Percentiles rank a stretch among this genome's conserved stretches.
Evolutionary conservation across 1,140 invertebrate species (phyloP).

Genomic region (Trichonephila clavata): DNA sequence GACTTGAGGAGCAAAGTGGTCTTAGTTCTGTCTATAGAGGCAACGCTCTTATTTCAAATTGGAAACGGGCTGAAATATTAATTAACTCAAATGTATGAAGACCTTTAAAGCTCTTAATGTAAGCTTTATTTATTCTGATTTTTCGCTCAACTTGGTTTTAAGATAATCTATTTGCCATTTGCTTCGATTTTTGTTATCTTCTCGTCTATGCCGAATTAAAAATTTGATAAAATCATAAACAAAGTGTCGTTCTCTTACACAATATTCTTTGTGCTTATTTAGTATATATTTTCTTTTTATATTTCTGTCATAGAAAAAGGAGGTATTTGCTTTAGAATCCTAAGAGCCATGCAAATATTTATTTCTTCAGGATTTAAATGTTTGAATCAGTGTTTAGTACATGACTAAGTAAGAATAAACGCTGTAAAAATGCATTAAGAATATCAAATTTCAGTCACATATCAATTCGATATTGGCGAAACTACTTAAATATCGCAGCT

Average conservation of each 20-base stretch:
- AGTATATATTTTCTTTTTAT: not conserved
- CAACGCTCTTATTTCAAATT: slow-evolving; percentile 6
- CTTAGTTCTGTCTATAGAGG: not conserved
- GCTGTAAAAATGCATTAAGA: no score
- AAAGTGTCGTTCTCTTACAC: no score
- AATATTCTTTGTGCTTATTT: no score
- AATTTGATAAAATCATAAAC: no score
- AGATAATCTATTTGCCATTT: slow-evolving; percentile 14
- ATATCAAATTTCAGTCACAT: no score
- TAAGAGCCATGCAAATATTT: not conserved
- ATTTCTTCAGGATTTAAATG: not conserved
- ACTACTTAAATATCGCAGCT: no score
- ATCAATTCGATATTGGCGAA: no score
- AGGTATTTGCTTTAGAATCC: not conserved
- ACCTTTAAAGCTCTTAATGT: not conserved
- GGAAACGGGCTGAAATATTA: not conserved
- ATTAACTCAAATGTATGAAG: slow-evolving; percentile 25
- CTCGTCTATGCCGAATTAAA: no score
- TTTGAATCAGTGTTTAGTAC: not conserved
- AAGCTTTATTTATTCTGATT: slow-evolving; percentile 8
- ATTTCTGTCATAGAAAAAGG: not conserved
- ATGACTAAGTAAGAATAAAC: no score
- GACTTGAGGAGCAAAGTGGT: slow-evolving; percentile 35
- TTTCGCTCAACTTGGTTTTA: not conserved
- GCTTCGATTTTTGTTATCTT: not conserved